Conservation (phyloP, 2,888 invertebrate species). For the Dynastes hyllus region DNA sequence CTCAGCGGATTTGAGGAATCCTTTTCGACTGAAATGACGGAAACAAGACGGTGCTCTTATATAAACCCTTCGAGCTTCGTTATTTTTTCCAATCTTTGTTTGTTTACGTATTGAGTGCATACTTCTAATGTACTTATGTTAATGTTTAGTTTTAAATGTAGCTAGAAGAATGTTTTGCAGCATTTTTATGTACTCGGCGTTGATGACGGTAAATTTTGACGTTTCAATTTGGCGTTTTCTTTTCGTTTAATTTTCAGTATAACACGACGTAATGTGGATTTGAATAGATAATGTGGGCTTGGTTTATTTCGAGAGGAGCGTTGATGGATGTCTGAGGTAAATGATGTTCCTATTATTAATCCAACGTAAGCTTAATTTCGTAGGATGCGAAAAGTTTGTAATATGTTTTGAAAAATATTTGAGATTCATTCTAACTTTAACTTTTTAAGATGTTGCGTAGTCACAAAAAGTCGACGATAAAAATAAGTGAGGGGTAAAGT, state of each 20-base stretch:
- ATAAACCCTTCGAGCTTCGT: conserved; percentile 6
- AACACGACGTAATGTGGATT: conserved; percentile 8
- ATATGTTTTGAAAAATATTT: background rate
- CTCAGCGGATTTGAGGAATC: conserved; percentile 5
- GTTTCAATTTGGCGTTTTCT: conserved; percentile 8
- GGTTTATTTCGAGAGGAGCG: conserved; percentile 23
- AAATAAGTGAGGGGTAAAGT: too few species aligned
- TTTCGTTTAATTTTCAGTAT: conserved; percentile 1
- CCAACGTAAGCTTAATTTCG: conserved; percentile 40
- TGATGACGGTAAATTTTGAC: conserved; percentile 3
- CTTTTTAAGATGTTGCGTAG: too few species aligned
- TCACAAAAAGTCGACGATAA: too few species aligned
- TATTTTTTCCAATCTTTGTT: background rate
- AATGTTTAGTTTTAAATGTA: too few species aligned
- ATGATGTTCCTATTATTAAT: conserved; percentile 46
- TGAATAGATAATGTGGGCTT: conserved; percentile 11
- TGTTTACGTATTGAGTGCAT: background rate
- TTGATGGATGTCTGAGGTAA: conserved; percentile 35
- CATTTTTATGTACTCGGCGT: background rate
- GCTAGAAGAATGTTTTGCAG: background rate
- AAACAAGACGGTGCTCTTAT: conserved; percentile 24
- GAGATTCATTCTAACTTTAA: too few species aligned
- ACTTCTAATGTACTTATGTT: too few species aligned
- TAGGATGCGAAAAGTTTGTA: conserved; percentile 21
- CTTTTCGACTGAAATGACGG: conserved; percentile 30